Base-by-base conservation (phyloP, 1,140 invertebrate species). In the Druon quercuslanigerum region DNA sequence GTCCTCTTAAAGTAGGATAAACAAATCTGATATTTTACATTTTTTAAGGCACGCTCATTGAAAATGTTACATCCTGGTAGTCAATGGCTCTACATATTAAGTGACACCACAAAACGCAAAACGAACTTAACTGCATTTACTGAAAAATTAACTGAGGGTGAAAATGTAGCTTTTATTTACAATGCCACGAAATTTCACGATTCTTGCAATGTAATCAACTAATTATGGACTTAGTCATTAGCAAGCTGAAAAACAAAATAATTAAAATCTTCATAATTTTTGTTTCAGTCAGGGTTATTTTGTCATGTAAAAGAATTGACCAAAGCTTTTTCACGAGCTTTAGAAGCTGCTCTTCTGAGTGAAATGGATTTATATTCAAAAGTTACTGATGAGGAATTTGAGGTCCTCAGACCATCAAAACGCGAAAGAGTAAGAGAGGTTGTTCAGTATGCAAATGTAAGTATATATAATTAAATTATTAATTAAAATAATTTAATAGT, bases 341-440 rank as follows among this genome's bases (percentile, higher is more conserved):
- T 96, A 46, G 94, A 96, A 70, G 91, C 92, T 60, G 93, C 95
- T 0, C 92, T 95, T 14, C 84, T 92, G 33, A 93, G 93, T 52
- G 95, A 96, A 87, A 92, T 94, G 51, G 93, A 95, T 51, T 91
- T 95, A 56, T 94, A 94, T n/a, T 92, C 93, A 25, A 93, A 94
- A 86, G 93, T 96, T 16, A 96, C 95, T 0, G 95, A 96, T 72
- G 96, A 96, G 87, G 95, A 97, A 87, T 97, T 96, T 94, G 95
- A 96, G 81, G 93, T 94, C 1, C 94, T 96, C 57, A 92, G 94
- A 81, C 94, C 94, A 3, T 94, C 93, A 1, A 96, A 96, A 85
- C 80, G 88, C 13, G 94, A 95, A 77, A 92, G 94, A 71, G 91
- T 93, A 71, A 87, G 91, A 33, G 93, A 93, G 72, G 90, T 96